Evolutionary conservation across 2,888 invertebrate species (phyloP), one percentile per base, ranked within the genome.

Genomic region (Ochropacha duplaris): DNA sequence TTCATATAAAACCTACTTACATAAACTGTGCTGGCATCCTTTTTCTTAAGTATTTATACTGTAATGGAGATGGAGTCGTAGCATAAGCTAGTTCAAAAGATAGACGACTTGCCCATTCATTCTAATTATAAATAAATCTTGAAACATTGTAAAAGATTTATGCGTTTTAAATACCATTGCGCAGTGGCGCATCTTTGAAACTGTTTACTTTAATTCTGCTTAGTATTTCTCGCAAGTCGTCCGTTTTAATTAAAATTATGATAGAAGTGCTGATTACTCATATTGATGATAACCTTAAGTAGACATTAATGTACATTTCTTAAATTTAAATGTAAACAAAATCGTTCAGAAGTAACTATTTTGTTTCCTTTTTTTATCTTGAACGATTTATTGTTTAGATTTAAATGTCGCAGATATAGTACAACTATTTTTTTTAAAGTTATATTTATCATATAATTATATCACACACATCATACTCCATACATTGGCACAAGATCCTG

Each of bases 121-220:
- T 44, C 39, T 44, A 44, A 44, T 44, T 16, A 44, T 44, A 44
- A 44, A 44, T 44, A 44, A 44, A 44, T 44, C 16, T 44, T 44
- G 16, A 44, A 44, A 44, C 39, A 44, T n/a, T 44, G 39, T 44
- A 44, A 44, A 44, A 44, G 39, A 44, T 44, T 44, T 44, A 44
- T 44, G 39, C 1, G 19, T 44, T 44, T 44, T 44, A 44, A 44
- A 44, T 44, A 16, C 39, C 39, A 44, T 44, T 44, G 39, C 39
- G 39, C n/a, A n/a, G n/a, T n/a, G 36, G 36, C 14, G n/a, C 36
- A 44, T 8, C 39, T 44, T 16, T 16, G 16, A 44, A n/a, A 44
- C 39, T 16, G 39, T 44, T 44, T 44, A 16, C 39, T 44, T 44
- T 44, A 6, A 36, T 36, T 36, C 36, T 36, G 36, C 36, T 14